Conservation (phyloP, 2,888 invertebrate species). For the Conchocele bisecta region DNA sequence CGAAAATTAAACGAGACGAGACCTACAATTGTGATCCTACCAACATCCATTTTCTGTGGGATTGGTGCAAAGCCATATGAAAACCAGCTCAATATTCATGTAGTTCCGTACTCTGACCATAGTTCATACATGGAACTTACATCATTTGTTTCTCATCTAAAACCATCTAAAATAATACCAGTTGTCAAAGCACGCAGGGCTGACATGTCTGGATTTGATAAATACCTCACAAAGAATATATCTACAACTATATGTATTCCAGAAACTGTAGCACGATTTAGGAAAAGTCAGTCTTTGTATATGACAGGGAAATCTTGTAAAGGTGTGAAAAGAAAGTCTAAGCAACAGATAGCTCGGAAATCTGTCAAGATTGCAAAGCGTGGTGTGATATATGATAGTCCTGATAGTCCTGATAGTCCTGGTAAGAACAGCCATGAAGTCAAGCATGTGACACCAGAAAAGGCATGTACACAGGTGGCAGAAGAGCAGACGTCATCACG, state of each 20-base stretch:
- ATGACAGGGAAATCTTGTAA: no score
- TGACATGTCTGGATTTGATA: constrained; percentile 70
- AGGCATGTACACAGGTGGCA: no score
- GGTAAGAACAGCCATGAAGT: no score
- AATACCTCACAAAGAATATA: constrained; percentile 40
- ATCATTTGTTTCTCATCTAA: constrained; percentile 79
- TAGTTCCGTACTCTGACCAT: constrained; percentile 83
- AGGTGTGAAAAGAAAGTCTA: no score
- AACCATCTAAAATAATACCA: constrained; percentile 79
- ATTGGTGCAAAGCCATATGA: constrained; percentile 67
- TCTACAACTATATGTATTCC: constrained; percentile 32
- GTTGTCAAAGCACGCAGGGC: constrained; percentile 74
- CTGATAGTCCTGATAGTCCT: no score
- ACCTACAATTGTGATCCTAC: constrained; percentile 78
- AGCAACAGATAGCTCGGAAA: no score
- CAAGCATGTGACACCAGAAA: no score
- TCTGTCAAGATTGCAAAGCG: no score
- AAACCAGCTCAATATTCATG: constrained; percentile 72
- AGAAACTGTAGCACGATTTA: constrained; percentile 32
- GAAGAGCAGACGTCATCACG: no score
- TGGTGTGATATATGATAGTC: no score
- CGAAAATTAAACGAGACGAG: constrained; percentile 62
- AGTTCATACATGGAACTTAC: constrained; percentile 81
- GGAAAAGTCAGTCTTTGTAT: no score
- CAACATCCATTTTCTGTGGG: constrained; percentile 78